phyloP scores from a whole-genome alignment of 2,888 invertebrate species.

The Alsophila aescularia region DNA sequence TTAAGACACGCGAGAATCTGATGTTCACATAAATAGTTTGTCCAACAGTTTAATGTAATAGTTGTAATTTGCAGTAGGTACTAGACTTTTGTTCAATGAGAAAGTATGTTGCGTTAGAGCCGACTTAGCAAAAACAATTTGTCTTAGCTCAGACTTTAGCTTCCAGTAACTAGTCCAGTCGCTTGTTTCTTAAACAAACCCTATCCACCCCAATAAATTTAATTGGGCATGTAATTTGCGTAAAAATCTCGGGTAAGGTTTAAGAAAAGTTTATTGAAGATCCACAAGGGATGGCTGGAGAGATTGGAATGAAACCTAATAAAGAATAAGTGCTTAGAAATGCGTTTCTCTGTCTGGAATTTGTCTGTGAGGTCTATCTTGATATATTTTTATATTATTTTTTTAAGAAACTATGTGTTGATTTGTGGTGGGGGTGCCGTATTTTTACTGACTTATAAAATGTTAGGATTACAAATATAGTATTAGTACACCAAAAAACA shows the following conservation, averaged over 20 bases:
- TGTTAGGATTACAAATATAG: too few species aligned
- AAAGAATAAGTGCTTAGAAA: constrained; percentile 23
- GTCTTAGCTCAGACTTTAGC: neutral
- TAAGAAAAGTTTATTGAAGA: constrained; percentile 30
- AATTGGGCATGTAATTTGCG: constrained; percentile 34
- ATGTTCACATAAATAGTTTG: too few species aligned
- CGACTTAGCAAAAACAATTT: too few species aligned
- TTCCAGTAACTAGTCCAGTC: neutral
- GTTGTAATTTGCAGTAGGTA: too few species aligned
- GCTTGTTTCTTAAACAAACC: neutral
- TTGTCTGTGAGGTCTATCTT: neutral
- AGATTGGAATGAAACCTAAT: constrained; percentile 33
- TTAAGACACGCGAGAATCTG: too few species aligned
- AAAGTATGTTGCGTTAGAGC: too few species aligned
- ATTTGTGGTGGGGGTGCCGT: too few species aligned
- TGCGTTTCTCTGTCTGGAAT: neutral
- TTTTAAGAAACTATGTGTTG: too few species aligned
- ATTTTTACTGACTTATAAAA: too few species aligned
- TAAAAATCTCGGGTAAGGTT: constrained; percentile 34
- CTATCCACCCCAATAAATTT: constrained; percentile 24
- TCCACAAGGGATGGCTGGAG: constrained; percentile 2
- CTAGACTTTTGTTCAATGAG: too few species aligned
- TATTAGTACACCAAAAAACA: too few species aligned
- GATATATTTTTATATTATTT: neutral
- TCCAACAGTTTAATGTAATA: too few species aligned